Conservation (phyloP, 2,113 vertebrate genomes). For the Sinocyclocheilus rhinocerous region DNA sequence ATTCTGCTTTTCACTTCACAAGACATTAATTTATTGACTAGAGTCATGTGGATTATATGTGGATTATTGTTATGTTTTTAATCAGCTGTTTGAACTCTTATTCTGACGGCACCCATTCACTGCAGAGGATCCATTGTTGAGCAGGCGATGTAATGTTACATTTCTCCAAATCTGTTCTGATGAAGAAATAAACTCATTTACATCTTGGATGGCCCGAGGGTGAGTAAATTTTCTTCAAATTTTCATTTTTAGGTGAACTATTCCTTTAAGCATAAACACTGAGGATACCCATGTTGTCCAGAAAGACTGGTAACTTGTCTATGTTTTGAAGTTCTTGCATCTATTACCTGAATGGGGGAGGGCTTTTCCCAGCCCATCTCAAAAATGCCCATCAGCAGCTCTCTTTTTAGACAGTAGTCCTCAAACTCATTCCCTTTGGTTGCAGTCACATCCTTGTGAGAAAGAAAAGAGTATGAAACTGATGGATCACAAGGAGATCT, state of each 20-base stretch:
- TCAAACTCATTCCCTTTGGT: slow-evolving; percentile 84
- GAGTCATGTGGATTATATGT: too few species aligned
- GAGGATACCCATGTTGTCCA: background rate
- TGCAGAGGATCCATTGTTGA: too few species aligned
- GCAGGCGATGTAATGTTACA: too few species aligned
- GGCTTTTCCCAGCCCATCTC: slow-evolving; percentile 85
- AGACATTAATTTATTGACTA: too few species aligned
- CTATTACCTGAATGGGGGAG: slow-evolving; percentile 77
- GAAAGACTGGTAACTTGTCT: background rate
- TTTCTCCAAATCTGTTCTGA: too few species aligned
- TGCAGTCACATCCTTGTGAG: slow-evolving; percentile 76
- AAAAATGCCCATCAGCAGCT: slow-evolving; percentile 82
- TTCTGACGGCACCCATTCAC: too few species aligned
- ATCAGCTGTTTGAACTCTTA: too few species aligned
- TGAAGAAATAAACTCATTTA: background rate
- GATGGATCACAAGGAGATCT: background rate
- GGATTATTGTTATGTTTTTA: too few species aligned
- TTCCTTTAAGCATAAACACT: background rate
- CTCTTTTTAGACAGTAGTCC: slow-evolving; percentile 81
- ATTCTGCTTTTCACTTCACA: too few species aligned
- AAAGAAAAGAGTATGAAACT: background rate
- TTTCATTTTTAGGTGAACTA: background rate
- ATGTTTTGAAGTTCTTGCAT: background rate
- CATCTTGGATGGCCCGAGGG: background rate
- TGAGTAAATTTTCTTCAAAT: background rate